phyloP scores from a whole-genome alignment of 30 jellyfish, hydroid and myxozoan genomes.

The Cassiopea andromeda region DNA sequence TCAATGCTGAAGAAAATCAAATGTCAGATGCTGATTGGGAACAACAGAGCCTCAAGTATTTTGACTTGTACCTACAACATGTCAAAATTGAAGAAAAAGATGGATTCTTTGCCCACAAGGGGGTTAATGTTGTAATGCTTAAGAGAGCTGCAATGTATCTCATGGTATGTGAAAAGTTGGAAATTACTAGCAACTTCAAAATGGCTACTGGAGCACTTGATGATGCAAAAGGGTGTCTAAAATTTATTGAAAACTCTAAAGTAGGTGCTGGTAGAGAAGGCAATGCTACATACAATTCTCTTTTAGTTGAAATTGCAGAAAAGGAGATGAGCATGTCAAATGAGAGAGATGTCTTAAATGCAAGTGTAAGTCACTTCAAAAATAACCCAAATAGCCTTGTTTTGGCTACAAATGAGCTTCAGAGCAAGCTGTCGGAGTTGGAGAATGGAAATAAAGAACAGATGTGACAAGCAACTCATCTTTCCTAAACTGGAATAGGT shows the following conservation, averaged over 20 bases:
- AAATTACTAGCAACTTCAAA: background rate
- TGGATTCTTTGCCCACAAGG: slow-evolving; percentile 2
- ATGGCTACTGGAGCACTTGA: background rate
- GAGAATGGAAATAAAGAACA: background rate
- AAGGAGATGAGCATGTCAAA: background rate
- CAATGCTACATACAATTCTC: background rate
- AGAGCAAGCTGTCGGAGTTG: background rate
- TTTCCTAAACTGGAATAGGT: no score
- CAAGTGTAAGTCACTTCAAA: background rate
- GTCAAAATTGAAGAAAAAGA: background rate
- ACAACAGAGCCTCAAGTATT: background rate
- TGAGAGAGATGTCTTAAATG: background rate
- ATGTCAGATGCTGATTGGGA: background rate
- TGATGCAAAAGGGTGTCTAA: background rate
- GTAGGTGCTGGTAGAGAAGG: background rate
- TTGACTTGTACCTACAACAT: slow-evolving; percentile 19
- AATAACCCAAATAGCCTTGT: background rate
- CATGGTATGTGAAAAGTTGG: background rate
- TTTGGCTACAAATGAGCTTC: background rate
- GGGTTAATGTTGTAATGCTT: slow-evolving; percentile 5
- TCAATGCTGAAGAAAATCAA: background rate
- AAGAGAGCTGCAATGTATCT: slow-evolving; percentile 7
- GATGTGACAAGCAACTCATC: no score
- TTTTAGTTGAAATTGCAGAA: background rate
- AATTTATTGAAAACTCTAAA: background rate